Evolutionary conservation across 2,113 vertebrate species (phyloP).

Genomic region (Montifringilla adamsi): DNA sequence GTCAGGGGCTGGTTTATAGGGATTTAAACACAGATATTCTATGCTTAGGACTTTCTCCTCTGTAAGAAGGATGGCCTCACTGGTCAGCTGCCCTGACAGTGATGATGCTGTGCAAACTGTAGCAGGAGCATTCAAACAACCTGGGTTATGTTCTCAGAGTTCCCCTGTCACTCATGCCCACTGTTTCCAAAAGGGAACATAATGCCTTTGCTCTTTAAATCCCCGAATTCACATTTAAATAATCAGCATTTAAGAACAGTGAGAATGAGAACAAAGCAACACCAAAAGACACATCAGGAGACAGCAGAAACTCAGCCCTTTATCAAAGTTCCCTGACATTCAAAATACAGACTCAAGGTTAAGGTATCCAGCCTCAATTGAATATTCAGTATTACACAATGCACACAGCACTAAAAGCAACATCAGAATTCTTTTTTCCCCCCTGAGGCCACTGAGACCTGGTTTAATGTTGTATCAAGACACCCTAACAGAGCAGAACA

Average conservation of each 20-base stretch:
- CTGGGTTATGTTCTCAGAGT: neutral
- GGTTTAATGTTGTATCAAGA: neutral
- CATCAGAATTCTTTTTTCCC: neutral
- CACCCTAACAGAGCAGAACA: neutral
- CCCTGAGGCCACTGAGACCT: neutral
- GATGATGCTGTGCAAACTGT: neutral
- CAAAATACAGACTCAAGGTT: neutral
- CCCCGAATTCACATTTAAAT: neutral
- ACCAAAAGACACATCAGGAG: neutral
- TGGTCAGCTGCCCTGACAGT: neutral
- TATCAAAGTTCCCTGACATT: neutral
- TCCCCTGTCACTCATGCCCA: accelerated
- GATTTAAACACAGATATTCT: neutral
- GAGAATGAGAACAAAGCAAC: neutral
- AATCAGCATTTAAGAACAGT: neutral
- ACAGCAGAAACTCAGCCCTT: neutral
- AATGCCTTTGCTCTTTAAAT: neutral
- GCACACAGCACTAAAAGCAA: neutral
- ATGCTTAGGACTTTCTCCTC: neutral
- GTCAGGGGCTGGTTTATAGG: accelerated
- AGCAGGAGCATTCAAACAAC: neutral
- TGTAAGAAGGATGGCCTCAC: neutral
- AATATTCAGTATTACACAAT: neutral
- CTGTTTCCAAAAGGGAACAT: neutral
- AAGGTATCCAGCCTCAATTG: neutral